Percentiles rank a stretch among this genome's conserved stretches.
Conservation (phyloP, 2,113 vertebrate species). For the Urocolius indicus region DNA sequence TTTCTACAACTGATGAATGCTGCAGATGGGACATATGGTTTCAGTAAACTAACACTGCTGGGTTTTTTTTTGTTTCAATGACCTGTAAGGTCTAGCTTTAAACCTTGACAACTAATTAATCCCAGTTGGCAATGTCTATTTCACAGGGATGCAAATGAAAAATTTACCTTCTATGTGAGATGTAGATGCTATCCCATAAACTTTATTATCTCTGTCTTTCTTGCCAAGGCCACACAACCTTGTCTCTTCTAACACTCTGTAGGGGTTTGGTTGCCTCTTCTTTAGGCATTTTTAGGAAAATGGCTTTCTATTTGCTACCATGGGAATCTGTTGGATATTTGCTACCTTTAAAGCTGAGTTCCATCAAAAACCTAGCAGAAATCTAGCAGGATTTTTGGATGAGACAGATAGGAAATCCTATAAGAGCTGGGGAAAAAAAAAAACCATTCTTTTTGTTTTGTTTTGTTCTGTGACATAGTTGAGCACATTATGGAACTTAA, state of each 20-base stretch:
- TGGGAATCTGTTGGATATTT: background rate
- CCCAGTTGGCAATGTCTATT: background rate
- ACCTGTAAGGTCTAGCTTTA: background rate
- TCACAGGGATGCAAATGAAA: background rate
- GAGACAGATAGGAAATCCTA: background rate
- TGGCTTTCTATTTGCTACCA: background rate
- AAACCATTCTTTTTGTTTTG: background rate
- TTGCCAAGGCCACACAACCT: background rate
- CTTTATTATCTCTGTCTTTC: background rate
- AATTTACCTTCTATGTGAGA: background rate
- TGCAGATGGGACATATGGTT: background rate
- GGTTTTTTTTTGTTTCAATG: background rate
- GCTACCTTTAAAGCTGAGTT: background rate
- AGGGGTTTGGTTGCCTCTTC: background rate
- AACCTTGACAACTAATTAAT: background rate
- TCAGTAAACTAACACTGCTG: fast-evolving
- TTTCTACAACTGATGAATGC: background rate
- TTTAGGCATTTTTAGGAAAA: background rate
- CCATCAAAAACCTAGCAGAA: background rate
- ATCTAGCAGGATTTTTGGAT: background rate
- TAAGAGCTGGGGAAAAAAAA: background rate
- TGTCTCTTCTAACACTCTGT: background rate
- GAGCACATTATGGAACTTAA: background rate
- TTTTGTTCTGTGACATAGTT: background rate
- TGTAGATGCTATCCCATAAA: background rate